Evolutionary conservation across 2,888 invertebrate genomes (phyloP), one percentile per base, ranked within the genome.

Genomic region (Charanyca ferruginea): DNA sequence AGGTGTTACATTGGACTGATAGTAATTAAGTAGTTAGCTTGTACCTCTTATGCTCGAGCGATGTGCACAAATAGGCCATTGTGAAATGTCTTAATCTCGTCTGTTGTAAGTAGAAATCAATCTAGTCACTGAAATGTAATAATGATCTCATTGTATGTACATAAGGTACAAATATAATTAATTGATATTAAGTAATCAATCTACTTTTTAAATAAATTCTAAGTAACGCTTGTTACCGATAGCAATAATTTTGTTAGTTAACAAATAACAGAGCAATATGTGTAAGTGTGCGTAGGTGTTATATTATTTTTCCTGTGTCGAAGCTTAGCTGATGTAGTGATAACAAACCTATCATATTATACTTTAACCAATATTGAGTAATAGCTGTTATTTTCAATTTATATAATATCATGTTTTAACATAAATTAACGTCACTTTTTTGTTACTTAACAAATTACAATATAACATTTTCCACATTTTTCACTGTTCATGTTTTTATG

Each of bases 121-220:
- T 81, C 84, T 85, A 85, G 85, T 85, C 85, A 79, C 47, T 73
- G 63, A 68, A 73, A 69, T 71, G 38, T 74, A 42, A 60, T 66
- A 66, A 66, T 48, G 80, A 83, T 83, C 81, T 83, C 79, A 71
- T 60, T 69, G 42, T 73, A 48, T 69, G 42, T 73, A 48, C 48
- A 52, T 66, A 65, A 45, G 44, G 23, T 73, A 63, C 62, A 58
- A 69, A 52, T 52, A 28, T 55, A 51, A 51, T 38, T 64, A 25
- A 51, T 25, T 62, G 9, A 62, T 59, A 51, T 58, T 70, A 48
- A 35, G 20, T 35, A 44, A 53, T 38, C 51, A n/a, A 48, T 32
- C 11, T 35, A 42, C 11, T 20, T 66, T 35, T 65, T 48, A 44
- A 51, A 49, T 51, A 41, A 5, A 47, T 48, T 48, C 47, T 44